These are phyloP conservation scores for Hystrix cristata DNA, from an alignment of 2,113 vertebrate genomes.

Conservation along the genomic window DNA sequence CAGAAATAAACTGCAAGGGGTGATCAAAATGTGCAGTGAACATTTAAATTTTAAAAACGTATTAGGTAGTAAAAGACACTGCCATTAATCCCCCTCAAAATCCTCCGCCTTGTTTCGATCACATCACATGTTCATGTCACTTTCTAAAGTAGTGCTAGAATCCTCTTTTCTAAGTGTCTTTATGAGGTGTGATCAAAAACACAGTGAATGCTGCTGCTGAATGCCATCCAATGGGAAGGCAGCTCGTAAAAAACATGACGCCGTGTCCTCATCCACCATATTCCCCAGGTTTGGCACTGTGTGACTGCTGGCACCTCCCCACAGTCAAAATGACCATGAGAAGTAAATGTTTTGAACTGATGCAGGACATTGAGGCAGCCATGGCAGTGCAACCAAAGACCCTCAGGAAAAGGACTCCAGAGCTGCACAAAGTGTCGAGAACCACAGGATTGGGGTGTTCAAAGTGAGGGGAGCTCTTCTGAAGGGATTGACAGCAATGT, in stretches of 20 bases:
- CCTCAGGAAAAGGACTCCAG: background rate
- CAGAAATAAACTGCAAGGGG: background rate
- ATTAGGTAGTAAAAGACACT: background rate
- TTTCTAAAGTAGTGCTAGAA: background rate
- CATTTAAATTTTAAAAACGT: background rate
- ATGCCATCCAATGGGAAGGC: background rate
- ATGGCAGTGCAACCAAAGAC: background rate
- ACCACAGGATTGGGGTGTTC: background rate
- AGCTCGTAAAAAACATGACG: fast-evolving
- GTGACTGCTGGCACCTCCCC: background rate
- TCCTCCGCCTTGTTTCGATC: background rate
- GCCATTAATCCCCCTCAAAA: background rate
- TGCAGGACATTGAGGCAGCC: background rate
- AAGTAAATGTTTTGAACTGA: background rate
- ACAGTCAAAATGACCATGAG: background rate
- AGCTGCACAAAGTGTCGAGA: background rate
- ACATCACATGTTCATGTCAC: background rate
- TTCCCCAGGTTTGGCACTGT: background rate
- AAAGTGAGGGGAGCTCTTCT: background rate
- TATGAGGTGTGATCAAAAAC: background rate
- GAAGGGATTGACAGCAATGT: background rate
- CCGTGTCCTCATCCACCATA: background rate
- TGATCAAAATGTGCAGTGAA: background rate
- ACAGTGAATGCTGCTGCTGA: background rate
- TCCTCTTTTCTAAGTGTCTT: background rate